phyloP scores from a whole-genome alignment of 2,797 vertebrate species.

The Chelon auratus region DNA sequence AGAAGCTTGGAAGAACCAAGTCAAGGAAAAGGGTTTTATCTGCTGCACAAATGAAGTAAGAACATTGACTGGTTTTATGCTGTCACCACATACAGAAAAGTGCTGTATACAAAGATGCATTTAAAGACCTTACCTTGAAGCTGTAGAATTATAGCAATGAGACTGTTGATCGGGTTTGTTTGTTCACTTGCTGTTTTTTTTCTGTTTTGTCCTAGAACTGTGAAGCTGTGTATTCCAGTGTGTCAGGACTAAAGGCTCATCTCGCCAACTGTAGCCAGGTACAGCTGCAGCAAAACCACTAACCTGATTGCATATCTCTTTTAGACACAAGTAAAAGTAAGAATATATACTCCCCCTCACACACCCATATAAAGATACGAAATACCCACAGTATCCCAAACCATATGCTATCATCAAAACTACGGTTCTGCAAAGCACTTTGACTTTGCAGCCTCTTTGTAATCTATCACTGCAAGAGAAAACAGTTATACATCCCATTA shows the following conservation, averaged over 20 bases:
- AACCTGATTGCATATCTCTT: conserved; percentile 8
- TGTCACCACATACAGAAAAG: not conserved
- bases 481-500: not conserved
- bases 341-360: not conserved
- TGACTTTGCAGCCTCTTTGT: not conserved
- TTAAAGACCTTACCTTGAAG: not conserved
- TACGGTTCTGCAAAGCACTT: not conserved
- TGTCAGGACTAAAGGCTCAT: conserved; percentile 97
- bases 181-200: conserved; percentile 22
- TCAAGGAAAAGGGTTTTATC: conserved; percentile 97
- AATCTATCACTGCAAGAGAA: not conserved
- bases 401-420: not conserved
- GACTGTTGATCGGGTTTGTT: not conserved
- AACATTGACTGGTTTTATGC: conserved; percentile 2
- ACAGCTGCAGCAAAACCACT: conserved; percentile 39
- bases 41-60: conserved; percentile 95
- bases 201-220: conserved; percentile 86
- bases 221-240: conserved; percentile 97
- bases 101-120: conserved; percentile 1
- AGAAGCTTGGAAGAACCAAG: conserved; percentile 95
- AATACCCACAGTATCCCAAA: not conserved
- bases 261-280: conserved; percentile 98
- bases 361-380: not conserved
- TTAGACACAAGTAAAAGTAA: not conserved
- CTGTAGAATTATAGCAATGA: not conserved